A percentile compares a stretch with the other conserved stretches of the same genome.
Evolutionary conservation across 2,113 vertebrate species (phyloP).

Genomic region (Toxotes chatareus): DNA sequence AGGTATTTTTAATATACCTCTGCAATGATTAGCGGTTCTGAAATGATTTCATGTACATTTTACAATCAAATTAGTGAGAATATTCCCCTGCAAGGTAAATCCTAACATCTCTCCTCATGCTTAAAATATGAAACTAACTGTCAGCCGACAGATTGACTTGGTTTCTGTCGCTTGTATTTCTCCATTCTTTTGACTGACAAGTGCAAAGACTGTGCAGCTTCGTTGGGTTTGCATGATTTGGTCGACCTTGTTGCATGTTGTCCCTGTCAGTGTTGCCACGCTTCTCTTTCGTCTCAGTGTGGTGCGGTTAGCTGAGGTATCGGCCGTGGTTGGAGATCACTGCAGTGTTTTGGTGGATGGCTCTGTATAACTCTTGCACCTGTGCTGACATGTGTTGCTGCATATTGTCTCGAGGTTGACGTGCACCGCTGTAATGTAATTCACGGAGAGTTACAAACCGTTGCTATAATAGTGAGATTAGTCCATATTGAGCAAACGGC

Average conservation of each 20-base stretch:
- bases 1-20: background rate
- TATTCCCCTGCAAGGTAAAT: constrained; percentile 2
- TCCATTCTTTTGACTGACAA: constrained; percentile 71
- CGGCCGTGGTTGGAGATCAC: constrained; percentile 52
- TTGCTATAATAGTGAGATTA: constrained; percentile 10
- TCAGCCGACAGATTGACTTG: constrained; percentile 26
- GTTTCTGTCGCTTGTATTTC: constrained; percentile 51
- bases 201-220: constrained; percentile 85
- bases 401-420: constrained; percentile 49
- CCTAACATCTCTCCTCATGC: constrained; percentile 84
- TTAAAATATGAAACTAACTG: constrained; percentile 85
- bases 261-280: constrained; percentile 72
- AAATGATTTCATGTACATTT: constrained; percentile 5
- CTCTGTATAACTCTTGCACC: constrained; percentile 59
- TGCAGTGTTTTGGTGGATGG: constrained; percentile 66
- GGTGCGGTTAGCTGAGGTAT: constrained; percentile 57
- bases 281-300: constrained; percentile 68
- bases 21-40: background rate
- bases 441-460: constrained; percentile 39
- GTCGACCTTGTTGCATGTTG: constrained; percentile 76
- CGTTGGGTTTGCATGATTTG: constrained; percentile 78
- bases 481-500: background rate
- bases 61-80: constrained; percentile 2
- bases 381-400: constrained; percentile 70
- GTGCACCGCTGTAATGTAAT: constrained; percentile 39